Percentiles rank a stretch among this genome's conserved stretches.
Conservation (phyloP, 2,888 invertebrate genomes). For the Caenorhabditis zanzibari region DNA sequence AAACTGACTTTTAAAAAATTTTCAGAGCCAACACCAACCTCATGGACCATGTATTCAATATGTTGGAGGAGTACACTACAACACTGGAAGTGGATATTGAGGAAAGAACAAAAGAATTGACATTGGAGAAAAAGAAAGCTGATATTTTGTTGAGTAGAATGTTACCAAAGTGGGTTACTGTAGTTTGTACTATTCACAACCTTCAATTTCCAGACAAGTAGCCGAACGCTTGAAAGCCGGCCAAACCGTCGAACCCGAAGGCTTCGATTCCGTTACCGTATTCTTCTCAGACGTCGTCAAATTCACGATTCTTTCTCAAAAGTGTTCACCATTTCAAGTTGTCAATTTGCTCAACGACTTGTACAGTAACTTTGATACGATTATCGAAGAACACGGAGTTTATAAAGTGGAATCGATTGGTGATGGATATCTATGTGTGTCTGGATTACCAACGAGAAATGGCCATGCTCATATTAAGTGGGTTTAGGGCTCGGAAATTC, state of each 20-base stretch:
- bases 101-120: slow-evolving; percentile 72
- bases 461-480: slow-evolving; percentile 69
- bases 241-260: slow-evolving; percentile 80
- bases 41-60: slow-evolving; percentile 80
- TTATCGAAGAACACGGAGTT: slow-evolving; percentile 79
- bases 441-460: slow-evolving; percentile 79
- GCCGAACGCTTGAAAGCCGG: slow-evolving; percentile 81
- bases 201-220: slow-evolving; percentile 38
- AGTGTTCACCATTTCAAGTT: slow-evolving; percentile 81
- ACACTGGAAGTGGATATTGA: slow-evolving; percentile 76
- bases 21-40: slow-evolving; percentile 71
- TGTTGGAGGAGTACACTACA: slow-evolving; percentile 76
- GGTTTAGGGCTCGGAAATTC: background rate
- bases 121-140: slow-evolving; percentile 81
- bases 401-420: slow-evolving; percentile 82
- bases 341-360: slow-evolving; percentile 79
- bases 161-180: slow-evolving; percentile 70
- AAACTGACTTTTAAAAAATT: background rate
- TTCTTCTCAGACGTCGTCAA: slow-evolving; percentile 83
- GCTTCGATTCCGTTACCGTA: slow-evolving; percentile 79
- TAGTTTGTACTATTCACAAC: too few species aligned
- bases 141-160: slow-evolving; percentile 79
- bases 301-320: slow-evolving; percentile 78
- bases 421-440: slow-evolving; percentile 81
- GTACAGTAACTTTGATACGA: slow-evolving; percentile 78